Evolutionary conservation across 2,888 invertebrate species (phyloP).

Genomic region (Tachina fera): DNA sequence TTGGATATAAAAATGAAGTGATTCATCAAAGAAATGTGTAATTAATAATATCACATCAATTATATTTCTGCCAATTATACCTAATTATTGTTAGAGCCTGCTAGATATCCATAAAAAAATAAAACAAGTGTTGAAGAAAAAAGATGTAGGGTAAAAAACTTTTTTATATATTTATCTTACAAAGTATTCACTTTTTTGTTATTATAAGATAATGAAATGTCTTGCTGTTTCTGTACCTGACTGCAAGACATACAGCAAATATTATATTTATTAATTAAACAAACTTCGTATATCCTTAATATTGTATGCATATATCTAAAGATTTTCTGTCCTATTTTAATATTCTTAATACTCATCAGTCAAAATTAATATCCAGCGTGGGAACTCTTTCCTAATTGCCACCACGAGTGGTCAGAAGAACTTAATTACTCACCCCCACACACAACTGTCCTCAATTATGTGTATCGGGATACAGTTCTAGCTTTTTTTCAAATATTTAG

Average conservation of each 20-base stretch:
- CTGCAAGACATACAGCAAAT: too few relatives aligned
- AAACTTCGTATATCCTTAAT: neutral
- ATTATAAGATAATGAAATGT: neutral
- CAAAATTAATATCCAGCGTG: neutral
- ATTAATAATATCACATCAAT: too few relatives aligned
- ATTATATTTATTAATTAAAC: neutral
- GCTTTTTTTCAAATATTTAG: conserved; percentile 15
- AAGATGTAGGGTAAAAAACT: too few relatives aligned
- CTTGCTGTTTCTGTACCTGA: neutral
- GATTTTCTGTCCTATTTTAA: neutral
- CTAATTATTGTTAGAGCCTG: too few relatives aligned
- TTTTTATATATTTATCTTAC: too few relatives aligned
- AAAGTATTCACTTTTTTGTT: too few relatives aligned
- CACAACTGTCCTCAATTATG: conserved; percentile 25
- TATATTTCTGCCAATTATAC: too few relatives aligned
- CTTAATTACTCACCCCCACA: conserved; percentile 28
- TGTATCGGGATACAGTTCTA: neutral
- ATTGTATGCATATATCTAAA: neutral
- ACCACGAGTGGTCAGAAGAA: conserved; percentile 34
- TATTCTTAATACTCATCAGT: conserved; percentile 8
- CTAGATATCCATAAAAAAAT: too few relatives aligned
- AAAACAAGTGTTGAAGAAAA: too few relatives aligned
- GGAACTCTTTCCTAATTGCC: conserved; percentile 20
- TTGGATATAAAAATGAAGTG: too few relatives aligned
- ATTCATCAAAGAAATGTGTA: too few relatives aligned